Base-by-base conservation (phyloP, 2,797 vertebrate species). In the Gallinago nigripennis region DNA sequence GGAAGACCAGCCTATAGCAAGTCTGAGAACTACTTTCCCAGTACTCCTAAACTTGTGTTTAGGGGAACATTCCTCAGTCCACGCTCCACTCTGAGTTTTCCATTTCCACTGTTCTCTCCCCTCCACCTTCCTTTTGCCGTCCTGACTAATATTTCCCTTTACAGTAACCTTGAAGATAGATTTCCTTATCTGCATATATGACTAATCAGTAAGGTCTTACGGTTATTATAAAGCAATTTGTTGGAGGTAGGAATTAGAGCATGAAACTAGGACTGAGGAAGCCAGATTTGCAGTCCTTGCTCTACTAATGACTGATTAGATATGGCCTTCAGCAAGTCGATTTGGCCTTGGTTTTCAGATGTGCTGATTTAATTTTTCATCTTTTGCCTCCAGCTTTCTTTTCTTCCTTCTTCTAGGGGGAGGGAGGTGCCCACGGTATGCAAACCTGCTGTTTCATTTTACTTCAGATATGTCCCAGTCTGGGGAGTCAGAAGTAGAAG, bases 141-240 rank as follows among this genome's bases (percentile, higher is more conserved):
- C 37, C 60, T 72, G 60, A 92, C 66, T 92, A 82, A 66, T 57
- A 48, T 71, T 89, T 82, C 80, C 86, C 53, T 90, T 94, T 80
- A 73, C 51, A 68, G 33, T 92, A 90, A 94, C 75, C 82, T 75
- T 94, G 83, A 82, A 79, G 45, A 89, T 50, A 68, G 43, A 88
- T 90, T 90, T 95, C 63, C 65, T 88, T 94, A 86, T 94, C 92
- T 94, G 77, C 73, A 82, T 91, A 82, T 86, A 76, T 86, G 88
- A 94, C 85, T 95, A 92, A 94, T 90, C 66, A 92, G 66, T 79
- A 88, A 90, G 70, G 85, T 88, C 87, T 92, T 94, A 66, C 16
- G 72, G 83, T 95, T 94, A 95, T 88, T 94, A 70, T 68, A 70
- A 96, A 94, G 87, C 64, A 90, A 86, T 95, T 91, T 92, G 85